phyloP scores from a whole-genome alignment of 1,140 invertebrate genomes.

The Catajapyx aquilonaris region DNA sequence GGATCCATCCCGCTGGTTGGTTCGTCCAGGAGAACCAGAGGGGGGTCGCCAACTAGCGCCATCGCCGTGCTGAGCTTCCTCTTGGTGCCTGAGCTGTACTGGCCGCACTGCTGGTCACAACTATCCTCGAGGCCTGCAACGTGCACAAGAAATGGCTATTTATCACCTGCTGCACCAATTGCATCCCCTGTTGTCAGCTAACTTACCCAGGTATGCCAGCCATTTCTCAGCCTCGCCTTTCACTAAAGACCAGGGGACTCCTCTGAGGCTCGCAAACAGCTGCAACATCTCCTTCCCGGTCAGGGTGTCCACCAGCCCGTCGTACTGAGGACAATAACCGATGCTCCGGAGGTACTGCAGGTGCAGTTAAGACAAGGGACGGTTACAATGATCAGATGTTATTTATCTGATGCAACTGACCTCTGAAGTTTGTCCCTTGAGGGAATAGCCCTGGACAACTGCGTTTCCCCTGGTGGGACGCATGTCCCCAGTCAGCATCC shows the following conservation, averaged over 20 bases:
- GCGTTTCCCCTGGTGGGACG: slow-evolving; percentile 26
- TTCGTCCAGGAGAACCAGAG: slow-evolving; percentile 71
- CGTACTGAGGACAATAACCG: slow-evolving; percentile 10
- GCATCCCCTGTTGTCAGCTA: no score
- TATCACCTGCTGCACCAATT: no score
- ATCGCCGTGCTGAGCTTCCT: slow-evolving; percentile 85
- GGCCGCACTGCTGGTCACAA: no score
- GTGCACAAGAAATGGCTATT: no score
- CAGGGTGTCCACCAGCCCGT: slow-evolving; percentile 7
- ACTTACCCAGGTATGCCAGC: slow-evolving; percentile 4
- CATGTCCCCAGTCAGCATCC: slow-evolving; percentile 30
- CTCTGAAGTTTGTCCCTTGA: no score
- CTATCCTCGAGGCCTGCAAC: no score
- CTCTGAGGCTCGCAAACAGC: slow-evolving; percentile 7
- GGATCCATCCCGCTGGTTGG: slow-evolving; percentile 68
- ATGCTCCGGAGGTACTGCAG: slow-evolving; percentile 5
- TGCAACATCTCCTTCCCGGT: slow-evolving; percentile 9
- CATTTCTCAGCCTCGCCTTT: slow-evolving; percentile 5
- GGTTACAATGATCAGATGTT: no score
- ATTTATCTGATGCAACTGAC: no score
- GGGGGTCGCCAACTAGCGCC: slow-evolving; percentile 71
- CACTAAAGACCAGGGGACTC: slow-evolving; percentile 1
- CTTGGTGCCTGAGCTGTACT: slow-evolving; percentile 81
- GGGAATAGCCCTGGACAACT: slow-evolving; percentile 22
- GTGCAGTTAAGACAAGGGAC: background rate